Conservation (phyloP, 2,113 vertebrate genomes). For the Seriola aureovittata region DNA sequence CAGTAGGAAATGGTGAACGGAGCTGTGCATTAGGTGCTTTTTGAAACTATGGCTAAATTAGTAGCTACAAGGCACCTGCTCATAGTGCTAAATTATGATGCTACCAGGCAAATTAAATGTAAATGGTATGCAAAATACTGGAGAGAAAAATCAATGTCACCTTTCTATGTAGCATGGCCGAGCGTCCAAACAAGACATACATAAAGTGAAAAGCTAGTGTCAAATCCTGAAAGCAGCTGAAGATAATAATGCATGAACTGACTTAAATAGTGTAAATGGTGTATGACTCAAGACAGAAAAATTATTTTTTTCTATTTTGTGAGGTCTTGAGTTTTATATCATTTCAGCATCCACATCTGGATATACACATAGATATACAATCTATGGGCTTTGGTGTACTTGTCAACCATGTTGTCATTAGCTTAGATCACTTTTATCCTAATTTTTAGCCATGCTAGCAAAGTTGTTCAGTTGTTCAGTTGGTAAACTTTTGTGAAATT, state of each 20-base stretch:
- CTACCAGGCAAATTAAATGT: conserved; percentile 35
- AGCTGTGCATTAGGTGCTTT: conserved; percentile 2
- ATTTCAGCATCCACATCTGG: not conserved
- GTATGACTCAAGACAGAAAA: not conserved
- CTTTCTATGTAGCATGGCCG: not conserved
- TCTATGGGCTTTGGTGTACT: not conserved
- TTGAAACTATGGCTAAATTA: conserved; percentile 7
- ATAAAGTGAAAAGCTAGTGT: conserved; percentile 29
- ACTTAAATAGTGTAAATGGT: conserved; percentile 40
- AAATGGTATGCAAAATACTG: conserved; percentile 44
- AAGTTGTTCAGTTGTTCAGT: not conserved
- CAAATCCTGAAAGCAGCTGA: conserved; percentile 12
- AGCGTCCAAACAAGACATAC: conserved; percentile 15
- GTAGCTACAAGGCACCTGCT: not conserved
- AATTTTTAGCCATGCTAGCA: not conserved
- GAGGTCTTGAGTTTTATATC: not conserved
- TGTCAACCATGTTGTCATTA: not conserved
- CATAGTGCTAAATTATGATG: conserved; percentile 10
- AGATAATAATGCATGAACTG: conserved; percentile 37
- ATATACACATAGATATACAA: not conserved
- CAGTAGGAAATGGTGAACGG: conserved; percentile 10
- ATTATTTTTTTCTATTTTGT: not conserved
- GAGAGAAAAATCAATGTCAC: conserved; percentile 16
- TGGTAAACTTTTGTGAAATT: not conserved
- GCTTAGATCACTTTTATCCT: too few species aligned